Evolutionary conservation across 2,113 vertebrate genomes (phyloP).

Genomic region (Nesogale talazaci): DNA sequence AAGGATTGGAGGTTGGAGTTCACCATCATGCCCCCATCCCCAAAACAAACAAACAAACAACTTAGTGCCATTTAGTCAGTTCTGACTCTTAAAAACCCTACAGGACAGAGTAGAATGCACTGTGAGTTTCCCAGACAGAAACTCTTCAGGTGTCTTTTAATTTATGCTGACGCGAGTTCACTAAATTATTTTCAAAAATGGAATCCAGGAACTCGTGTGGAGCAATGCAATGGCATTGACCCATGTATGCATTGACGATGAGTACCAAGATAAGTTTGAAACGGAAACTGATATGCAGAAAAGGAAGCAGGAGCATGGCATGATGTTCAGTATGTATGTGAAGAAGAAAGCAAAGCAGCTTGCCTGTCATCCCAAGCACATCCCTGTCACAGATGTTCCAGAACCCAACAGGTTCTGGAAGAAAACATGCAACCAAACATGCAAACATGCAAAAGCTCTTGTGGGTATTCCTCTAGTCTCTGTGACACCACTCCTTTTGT

Average conservation of each 20-base stretch:
- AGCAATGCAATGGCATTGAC: neutral
- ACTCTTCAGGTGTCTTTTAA: neutral
- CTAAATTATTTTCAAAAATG: constrained; percentile 10
- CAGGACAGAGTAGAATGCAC: too few species aligned
- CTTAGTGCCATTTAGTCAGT: too few species aligned
- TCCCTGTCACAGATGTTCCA: neutral
- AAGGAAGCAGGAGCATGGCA: neutral
- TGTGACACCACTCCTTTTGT: neutral
- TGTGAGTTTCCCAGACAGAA: too few species aligned
- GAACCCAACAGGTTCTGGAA: neutral
- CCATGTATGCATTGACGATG: neutral
- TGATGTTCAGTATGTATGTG: neutral
- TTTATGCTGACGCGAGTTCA: neutral
- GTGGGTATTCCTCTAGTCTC: neutral
- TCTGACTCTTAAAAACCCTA: too few species aligned
- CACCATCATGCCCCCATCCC: too few species aligned
- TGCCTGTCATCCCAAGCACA: neutral
- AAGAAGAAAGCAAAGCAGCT: neutral
- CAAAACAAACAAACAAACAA: too few species aligned
- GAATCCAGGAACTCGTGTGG: neutral
- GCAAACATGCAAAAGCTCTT: neutral
- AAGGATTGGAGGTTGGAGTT: neutral
- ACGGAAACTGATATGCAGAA: neutral
- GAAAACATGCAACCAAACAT: constrained; percentile 2
- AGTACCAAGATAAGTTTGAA: constrained; percentile 10